Base-by-base conservation (phyloP, 2,113 vertebrate species). In the Sinocyclocheilus rhinocerous region DNA sequence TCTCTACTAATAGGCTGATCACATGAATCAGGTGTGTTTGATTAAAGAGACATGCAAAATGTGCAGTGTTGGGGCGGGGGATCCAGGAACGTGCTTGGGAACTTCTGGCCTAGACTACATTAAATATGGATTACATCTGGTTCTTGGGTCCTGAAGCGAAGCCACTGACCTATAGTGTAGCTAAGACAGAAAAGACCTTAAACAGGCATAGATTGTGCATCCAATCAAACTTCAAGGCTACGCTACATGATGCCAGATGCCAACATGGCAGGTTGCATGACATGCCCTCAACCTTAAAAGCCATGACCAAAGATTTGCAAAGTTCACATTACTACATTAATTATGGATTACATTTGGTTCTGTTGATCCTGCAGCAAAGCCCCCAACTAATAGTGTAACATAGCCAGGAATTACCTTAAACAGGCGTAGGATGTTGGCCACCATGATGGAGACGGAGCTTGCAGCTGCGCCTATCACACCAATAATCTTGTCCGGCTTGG, bases 391-490 rank as follows among this genome's bases (percentile, higher is more conserved):
- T 13, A 50, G 39, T 13, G 6, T 33, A 36, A 16, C 29, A 57
- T 29, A 22, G 1, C 7, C 13, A 26, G 29, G 65, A 81, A 96
- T 92, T 96, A 99, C 98, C 97, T 98, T 98, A 92, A 99, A 99
- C 89, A 99, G 96, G 85, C 98, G 96, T 92, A 99, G 95, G 94
- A 99, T 99, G 93, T 99, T 99, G 92, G 98, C 98, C 0, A 99
- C 98, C 98, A 99, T 99, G 92, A 98, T 98, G 78, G 98, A 99
- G 89, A 99, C 98, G 1, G 98, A 99, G 93, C 98, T 99, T 78
- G 97, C 96, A 26, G 98, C 96, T 85, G 98, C 97, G 88, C 98
- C 98, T 83, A 99, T 98, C 89, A 99, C 97, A 20, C 97, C 98
- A 67, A 97, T 96, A 91, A 99, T 98, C 94, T 98, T 99, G 92